Evolutionary conservation across 2,797 vertebrate species (phyloP).

Genomic region (Acropternis orthonyx): DNA sequence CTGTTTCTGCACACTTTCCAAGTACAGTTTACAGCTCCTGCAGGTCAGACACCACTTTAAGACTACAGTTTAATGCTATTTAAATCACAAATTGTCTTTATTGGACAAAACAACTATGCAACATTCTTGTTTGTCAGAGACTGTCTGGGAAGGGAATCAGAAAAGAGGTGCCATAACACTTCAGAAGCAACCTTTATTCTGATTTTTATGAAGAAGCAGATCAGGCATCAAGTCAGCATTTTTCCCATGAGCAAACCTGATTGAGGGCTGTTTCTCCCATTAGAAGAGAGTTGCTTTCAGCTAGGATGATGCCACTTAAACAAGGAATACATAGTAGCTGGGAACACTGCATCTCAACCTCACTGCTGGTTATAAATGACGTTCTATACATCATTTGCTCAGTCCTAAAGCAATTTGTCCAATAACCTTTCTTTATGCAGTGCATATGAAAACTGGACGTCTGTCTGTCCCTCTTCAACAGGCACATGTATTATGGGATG

Average conservation of each 20-base stretch:
- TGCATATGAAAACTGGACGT: neutral
- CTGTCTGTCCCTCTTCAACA: neutral
- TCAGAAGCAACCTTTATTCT: neutral
- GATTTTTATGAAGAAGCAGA: fast-evolving
- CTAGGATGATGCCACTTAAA: neutral
- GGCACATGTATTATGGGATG: neutral
- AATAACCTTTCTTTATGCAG: neutral
- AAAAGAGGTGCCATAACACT: neutral
- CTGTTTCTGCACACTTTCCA: neutral
- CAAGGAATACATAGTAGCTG: neutral
- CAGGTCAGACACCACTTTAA: neutral
- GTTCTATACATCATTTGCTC: neutral
- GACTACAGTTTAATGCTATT: neutral
- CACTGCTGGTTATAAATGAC: neutral
- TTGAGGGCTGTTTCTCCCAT: neutral
- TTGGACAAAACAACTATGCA: neutral
- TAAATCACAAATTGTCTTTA: neutral
- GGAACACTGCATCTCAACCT: neutral
- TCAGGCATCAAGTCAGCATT: neutral
- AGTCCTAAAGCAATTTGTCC: neutral
- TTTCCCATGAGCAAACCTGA: neutral
- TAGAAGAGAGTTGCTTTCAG: neutral
- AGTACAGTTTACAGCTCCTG: neutral
- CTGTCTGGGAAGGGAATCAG: neutral
- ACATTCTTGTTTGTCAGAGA: neutral